A percentile compares a stretch with the other conserved stretches of the same genome.
Conservation (phyloP, 2,797 vertebrate species). For the Gadopsis bispinosus region DNA sequence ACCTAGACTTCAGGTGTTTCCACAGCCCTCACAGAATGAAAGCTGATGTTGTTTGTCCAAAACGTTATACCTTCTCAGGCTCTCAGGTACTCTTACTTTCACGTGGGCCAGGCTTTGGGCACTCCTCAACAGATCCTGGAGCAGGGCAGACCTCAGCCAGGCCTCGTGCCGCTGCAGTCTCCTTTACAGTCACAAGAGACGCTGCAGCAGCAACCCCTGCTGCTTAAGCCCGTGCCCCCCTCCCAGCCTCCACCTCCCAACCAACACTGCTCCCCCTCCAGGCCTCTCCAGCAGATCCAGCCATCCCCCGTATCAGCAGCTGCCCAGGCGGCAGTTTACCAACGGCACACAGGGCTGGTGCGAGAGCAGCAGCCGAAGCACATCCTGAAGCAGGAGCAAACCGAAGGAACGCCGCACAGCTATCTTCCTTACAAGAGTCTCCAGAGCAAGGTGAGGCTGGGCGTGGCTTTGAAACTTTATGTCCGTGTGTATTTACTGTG, state of each 20-base stretch:
- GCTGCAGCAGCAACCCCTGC: constrained; percentile 81
- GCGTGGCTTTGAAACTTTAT: neutral
- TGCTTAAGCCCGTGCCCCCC: constrained; percentile 83
- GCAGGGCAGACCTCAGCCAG: constrained; percentile 84
- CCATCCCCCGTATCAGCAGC: constrained; percentile 67
- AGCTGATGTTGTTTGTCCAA: constrained; percentile 6
- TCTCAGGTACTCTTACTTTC: constrained; percentile 93
- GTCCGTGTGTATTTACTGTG: too few relatives aligned
- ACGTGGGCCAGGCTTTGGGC: constrained; percentile 90
- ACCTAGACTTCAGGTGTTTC: neutral
- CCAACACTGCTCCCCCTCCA: constrained; percentile 83
- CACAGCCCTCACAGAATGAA: neutral
- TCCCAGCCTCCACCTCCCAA: constrained; percentile 84
- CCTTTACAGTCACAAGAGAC: constrained; percentile 77
- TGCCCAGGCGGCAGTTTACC: constrained; percentile 75
- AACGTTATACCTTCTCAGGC: constrained; percentile 77
- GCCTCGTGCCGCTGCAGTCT: constrained; percentile 74
- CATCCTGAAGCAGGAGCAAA: constrained; percentile 73
- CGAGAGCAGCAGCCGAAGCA: constrained; percentile 77
- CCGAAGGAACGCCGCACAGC: constrained; percentile 75
- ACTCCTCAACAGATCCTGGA: constrained; percentile 88
- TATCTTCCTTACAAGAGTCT: constrained; percentile 84
- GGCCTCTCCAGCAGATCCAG: constrained; percentile 87
- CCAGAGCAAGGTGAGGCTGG: constrained; percentile 82
- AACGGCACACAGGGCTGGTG: constrained; percentile 81